phyloP scores from a whole-genome alignment of 2,797 vertebrate species.

The Buphagus erythrorhynchus region DNA sequence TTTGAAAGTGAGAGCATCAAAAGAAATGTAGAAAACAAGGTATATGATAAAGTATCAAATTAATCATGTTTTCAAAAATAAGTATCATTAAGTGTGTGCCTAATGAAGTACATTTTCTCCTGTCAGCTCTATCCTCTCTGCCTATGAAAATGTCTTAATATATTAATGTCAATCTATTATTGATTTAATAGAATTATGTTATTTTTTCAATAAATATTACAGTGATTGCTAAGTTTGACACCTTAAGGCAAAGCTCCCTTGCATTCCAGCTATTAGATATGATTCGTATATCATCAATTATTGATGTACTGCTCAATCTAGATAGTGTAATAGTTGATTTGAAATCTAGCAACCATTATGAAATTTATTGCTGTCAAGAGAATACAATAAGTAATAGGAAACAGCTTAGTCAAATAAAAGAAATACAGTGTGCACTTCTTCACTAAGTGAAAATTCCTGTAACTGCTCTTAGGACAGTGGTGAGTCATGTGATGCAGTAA shows the following conservation, averaged over 20 bases:
- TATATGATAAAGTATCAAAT: neutral
- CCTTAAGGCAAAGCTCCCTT: neutral
- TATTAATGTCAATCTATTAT: neutral
- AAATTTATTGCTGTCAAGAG: slow-evolving; percentile 50
- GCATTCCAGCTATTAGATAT: slow-evolving; percentile 3
- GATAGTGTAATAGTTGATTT: slow-evolving; percentile 20
- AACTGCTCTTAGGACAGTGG: slow-evolving; percentile 3
- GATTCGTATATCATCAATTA: slow-evolving; percentile 43
- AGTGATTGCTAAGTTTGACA: slow-evolving; percentile 3
- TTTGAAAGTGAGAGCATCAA: neutral
- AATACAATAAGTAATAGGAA: slow-evolving; percentile 51
- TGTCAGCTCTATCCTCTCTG: neutral
- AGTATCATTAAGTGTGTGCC: neutral
- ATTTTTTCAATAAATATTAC: slow-evolving; percentile 10
- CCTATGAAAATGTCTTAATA: slow-evolving; percentile 4
- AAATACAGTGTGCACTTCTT: slow-evolving; percentile 9
- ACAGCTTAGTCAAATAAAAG: slow-evolving; percentile 55
- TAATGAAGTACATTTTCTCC: neutral
- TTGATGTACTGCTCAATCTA: slow-evolving; percentile 52
- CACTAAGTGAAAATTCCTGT: slow-evolving; percentile 41
- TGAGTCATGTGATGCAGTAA: neutral
- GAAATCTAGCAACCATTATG: slow-evolving; percentile 49
- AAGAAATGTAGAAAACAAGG: neutral
- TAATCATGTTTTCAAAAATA: neutral
- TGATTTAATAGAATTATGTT: slow-evolving; percentile 9